Evolutionary conservation across 2,113 vertebrate genomes (phyloP), one percentile per base, ranked within the genome.

Genomic region (Actinemys pallida): DNA sequence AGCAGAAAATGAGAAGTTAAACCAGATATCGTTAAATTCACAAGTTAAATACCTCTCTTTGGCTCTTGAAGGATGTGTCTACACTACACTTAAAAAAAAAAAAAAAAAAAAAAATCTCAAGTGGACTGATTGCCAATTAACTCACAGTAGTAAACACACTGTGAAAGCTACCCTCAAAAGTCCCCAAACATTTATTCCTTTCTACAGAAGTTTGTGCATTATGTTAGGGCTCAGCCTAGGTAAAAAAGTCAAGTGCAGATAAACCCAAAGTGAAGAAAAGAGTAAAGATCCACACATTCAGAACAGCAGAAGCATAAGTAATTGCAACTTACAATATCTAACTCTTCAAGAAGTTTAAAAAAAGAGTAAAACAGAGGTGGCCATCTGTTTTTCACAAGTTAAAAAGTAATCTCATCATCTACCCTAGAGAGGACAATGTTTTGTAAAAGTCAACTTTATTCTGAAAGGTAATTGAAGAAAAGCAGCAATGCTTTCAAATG

Each of bases 291-390:
- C 42, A 27, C 6, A 78, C 12, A 47, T 45, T 10, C 6, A 78
- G 42, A 78, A 78, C 75, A 78, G 42, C 42, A 78, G 13, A 25
- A 47, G 25, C 24, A 45, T 19, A 69, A 69, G 35, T 69, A 69
- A 9, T 9, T 11, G 17, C 82, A 27, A 52, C 7, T 56, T 27
- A 62, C 0, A 88, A 1, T 4, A 47, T 0, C 27, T 2, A 62
- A 6, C 39, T 54, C 20, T 69, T 84, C 69, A 95, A 85, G 4
- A 78, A 69, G 35, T n/a, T 65, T 10, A 8, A 0, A 4, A 54
- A 39, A 82, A 78, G 69, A 57, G 13, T 47, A 78, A 47, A 29
- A n/a, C 17, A 35, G 31, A 22, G 10, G 10, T 81, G 79, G 10
- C 29, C 50, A 81, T 1, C 9, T 49, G 1, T 5, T 94, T 83